These are phyloP conservation scores for Syrista parreyssii DNA, from an alignment of 2,888 invertebrate species.

Conservation along the genomic window DNA sequence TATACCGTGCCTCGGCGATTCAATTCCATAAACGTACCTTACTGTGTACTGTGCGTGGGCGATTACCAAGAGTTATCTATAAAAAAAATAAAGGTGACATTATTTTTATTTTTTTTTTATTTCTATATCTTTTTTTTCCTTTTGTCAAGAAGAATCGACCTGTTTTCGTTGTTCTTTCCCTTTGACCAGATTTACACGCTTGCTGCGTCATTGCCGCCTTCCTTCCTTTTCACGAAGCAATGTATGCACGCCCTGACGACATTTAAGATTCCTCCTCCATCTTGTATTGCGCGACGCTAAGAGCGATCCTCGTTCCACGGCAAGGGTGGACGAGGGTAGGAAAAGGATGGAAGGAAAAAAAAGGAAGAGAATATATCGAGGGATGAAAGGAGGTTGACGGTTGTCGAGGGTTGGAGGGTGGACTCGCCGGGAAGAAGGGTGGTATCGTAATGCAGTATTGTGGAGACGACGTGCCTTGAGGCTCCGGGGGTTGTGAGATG, in stretches of 20 bases:
- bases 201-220: neutral
- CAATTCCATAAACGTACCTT: neutral
- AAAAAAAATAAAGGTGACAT: neutral
- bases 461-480: constrained; percentile 46
- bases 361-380: constrained; percentile 12
- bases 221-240: neutral
- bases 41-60: neutral
- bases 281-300: constrained; percentile 13
- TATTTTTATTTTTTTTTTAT: neutral
- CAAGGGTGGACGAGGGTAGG: constrained; percentile 8
- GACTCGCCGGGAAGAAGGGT: constrained; percentile 19
- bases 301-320: constrained; percentile 18
- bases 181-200: neutral
- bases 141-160: neutral
- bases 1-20: neutral
- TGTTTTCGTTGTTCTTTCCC: neutral
- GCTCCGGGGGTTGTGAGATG: constrained; percentile 39
- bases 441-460: constrained; percentile 55
- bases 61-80: neutral
- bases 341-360: constrained; percentile 19
- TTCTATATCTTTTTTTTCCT: neutral
- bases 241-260: neutral
- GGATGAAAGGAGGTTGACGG: neutral
- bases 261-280: neutral
- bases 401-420: constrained; percentile 10